phyloP scores from a whole-genome alignment of 2,888 invertebrate species.

The Siphlonurus alternatus region DNA sequence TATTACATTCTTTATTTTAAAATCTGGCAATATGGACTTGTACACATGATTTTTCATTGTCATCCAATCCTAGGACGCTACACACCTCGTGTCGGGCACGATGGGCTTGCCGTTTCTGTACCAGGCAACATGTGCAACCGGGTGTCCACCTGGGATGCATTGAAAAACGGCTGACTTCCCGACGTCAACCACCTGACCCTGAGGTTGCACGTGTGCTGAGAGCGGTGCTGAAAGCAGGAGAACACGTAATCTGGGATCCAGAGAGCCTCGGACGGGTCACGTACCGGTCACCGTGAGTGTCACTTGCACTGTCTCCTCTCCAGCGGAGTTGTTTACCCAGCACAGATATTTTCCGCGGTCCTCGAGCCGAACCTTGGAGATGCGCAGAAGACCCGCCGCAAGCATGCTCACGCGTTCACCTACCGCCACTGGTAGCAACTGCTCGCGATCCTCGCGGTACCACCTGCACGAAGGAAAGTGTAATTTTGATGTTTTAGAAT shows the following conservation, averaged over 20 bases:
- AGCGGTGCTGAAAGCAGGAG: conserved; percentile 48
- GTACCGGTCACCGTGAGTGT: conserved; percentile 59
- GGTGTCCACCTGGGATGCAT: conserved; percentile 74
- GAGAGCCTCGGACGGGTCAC: not conserved
- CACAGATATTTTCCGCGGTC: conserved; percentile 80
- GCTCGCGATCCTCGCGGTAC: conserved; percentile 58
- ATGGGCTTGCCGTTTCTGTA: conserved; percentile 56
- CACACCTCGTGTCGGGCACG: conserved; percentile 36
- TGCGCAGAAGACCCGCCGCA: conserved; percentile 45
- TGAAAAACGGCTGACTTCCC: conserved; percentile 72
- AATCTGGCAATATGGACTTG: too few species aligned
- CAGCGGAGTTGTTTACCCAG: conserved; percentile 79
- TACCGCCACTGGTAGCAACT: conserved; percentile 47
- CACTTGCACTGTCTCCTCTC: conserved; percentile 61
- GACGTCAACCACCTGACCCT: conserved; percentile 54
- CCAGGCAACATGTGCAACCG: conserved; percentile 65
- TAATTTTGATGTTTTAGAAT: not conserved
- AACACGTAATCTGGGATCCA: too few species aligned
- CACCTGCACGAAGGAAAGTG: conserved; percentile 34
- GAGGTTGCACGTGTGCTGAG: conserved; percentile 60
- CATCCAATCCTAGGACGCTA: too few species aligned
- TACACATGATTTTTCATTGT: too few species aligned
- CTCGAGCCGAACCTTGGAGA: conserved; percentile 48
- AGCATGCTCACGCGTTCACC: conserved; percentile 32
- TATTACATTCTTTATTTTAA: too few species aligned